These are phyloP conservation scores for Andrena fulva DNA, from an alignment of 2,888 invertebrate species.

Conservation along the genomic window DNA sequence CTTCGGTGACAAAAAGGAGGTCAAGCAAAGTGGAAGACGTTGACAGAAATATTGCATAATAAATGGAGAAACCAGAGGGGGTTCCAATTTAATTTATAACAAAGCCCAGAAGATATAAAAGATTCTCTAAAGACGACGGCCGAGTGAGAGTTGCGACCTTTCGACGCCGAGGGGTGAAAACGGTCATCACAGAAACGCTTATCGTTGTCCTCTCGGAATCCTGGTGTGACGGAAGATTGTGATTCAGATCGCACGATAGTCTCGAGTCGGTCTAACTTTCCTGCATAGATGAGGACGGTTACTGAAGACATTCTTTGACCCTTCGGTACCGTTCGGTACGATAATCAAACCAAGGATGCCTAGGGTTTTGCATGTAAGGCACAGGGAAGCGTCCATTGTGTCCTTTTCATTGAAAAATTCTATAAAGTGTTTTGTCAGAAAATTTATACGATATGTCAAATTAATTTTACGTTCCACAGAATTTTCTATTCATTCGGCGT, in stretches of 20 bases:
- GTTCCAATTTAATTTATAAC: constrained; percentile 76
- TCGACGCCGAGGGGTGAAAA: constrained; percentile 32
- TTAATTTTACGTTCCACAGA: too few species aligned
- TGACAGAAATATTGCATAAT: too few species aligned
- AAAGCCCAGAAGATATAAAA: constrained; percentile 59
- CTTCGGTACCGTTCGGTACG: constrained; percentile 3
- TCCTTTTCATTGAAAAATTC: too few species aligned
- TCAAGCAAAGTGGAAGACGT: too few species aligned
- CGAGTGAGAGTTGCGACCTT: constrained; percentile 36
- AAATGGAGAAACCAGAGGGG: not conserved
- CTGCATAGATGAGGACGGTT: constrained; percentile 35
- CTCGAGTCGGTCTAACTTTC: constrained; percentile 32
- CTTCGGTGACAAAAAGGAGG: too few species aligned
- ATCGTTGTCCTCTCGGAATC: constrained; percentile 52
- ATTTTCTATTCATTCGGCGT: too few species aligned
- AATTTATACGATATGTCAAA: too few species aligned
- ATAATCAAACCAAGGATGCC: constrained; percentile 16
- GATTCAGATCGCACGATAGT: constrained; percentile 44
- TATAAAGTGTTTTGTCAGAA: too few species aligned
- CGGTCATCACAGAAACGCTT: constrained; percentile 33
- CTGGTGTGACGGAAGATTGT: constrained; percentile 35
- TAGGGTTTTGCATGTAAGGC: constrained; percentile 69
- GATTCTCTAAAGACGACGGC: constrained; percentile 31
- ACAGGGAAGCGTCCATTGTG: constrained; percentile 47
- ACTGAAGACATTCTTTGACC: constrained; percentile 34